Conservation (phyloP, 2,113 vertebrate genomes). For the Physeter macrocephalus region DNA sequence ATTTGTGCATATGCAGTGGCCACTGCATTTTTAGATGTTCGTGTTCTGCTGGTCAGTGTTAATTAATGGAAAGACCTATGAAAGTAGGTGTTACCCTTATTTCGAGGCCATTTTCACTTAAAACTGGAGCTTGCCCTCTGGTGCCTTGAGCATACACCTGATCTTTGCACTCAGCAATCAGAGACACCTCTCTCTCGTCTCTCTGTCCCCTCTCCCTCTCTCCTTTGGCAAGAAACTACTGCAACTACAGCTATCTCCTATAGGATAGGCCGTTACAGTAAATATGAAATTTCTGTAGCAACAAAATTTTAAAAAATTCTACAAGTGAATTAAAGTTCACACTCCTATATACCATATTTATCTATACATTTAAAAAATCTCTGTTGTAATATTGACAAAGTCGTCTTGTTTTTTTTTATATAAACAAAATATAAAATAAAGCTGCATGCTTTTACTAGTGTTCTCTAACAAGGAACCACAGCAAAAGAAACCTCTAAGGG, state of each 20-base stretch:
- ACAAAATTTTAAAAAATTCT: background rate
- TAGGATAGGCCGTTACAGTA: conserved; percentile 30
- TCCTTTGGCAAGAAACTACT: conserved; percentile 63
- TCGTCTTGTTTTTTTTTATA: conserved; percentile 21
- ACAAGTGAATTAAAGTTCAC: background rate
- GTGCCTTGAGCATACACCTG: conserved; percentile 68
- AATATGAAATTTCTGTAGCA: background rate
- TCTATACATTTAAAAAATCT: background rate
- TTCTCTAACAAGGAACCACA: conserved; percentile 51
- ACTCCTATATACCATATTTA: background rate
- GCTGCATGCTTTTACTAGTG: conserved; percentile 28
- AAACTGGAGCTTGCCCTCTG: conserved; percentile 79
- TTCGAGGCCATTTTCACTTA: conserved; percentile 63
- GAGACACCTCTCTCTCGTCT: conserved; percentile 57
- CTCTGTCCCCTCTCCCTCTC: background rate
- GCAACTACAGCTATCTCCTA: conserved; percentile 65
- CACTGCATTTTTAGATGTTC: background rate
- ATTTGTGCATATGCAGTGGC: background rate
- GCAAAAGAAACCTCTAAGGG: conserved; percentile 54
- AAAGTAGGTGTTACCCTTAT: background rate
- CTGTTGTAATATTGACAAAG: background rate
- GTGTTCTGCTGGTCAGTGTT: conserved; percentile 34
- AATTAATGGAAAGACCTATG: conserved; percentile 51
- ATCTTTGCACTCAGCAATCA: conserved; percentile 84
- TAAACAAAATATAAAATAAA: conserved; percentile 55